Evolutionary conservation across 2,888 invertebrate genomes (phyloP).

Genomic region (Esperia sulphurella): DNA sequence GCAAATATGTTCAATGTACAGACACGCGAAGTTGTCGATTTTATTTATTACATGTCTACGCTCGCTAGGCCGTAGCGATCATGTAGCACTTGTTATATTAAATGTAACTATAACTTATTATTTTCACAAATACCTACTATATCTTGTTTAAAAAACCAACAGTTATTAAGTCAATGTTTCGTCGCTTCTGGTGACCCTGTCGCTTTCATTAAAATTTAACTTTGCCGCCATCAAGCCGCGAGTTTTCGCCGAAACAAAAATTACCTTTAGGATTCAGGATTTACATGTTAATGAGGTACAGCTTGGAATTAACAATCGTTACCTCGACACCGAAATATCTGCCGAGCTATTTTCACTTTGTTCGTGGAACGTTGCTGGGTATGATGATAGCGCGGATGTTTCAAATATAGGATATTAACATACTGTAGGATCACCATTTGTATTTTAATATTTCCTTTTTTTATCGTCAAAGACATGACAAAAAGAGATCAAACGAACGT

Average conservation of each 20-base stretch:
- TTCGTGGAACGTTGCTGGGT: constrained; percentile 4
- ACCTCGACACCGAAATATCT: constrained; percentile 9
- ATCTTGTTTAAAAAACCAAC: no score
- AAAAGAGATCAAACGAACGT: no score
- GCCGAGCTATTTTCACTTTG: constrained; percentile 13
- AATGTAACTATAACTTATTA: no score
- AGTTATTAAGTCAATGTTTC: not conserved
- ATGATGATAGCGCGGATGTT: not conserved
- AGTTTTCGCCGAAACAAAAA: constrained; percentile 16
- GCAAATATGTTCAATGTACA: no score
- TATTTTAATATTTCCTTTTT: no score
- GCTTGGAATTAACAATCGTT: constrained; percentile 8
- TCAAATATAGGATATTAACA: not conserved
- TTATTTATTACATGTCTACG: no score
- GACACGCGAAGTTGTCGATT: no score
- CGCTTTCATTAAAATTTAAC: constrained; percentile 10
- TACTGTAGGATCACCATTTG: no score
- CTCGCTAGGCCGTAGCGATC: no score
- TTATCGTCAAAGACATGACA: no score
- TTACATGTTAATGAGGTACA: constrained; percentile 22
- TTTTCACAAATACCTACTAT: no score
- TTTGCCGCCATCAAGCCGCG: constrained; percentile 7
- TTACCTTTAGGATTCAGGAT: constrained; percentile 14
- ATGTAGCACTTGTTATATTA: no score
- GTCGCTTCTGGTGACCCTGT: not conserved